Percentiles rank a stretch among this genome's conserved stretches.
Conservation (phyloP, 2,113 vertebrate species). For the Oophaga pumilio region DNA sequence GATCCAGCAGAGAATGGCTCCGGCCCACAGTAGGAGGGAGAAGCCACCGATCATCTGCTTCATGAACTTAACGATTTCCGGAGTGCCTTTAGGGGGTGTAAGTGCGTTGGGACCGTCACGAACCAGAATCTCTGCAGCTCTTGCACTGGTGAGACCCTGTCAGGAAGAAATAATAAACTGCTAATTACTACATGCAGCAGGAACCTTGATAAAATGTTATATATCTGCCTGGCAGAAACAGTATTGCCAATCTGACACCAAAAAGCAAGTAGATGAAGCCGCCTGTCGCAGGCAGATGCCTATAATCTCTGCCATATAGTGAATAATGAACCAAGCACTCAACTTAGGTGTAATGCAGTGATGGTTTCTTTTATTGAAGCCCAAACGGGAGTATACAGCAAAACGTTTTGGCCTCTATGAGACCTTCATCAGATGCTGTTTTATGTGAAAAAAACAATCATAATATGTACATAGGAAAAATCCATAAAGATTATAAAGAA, state of each 20-base stretch:
- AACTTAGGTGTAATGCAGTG: no score
- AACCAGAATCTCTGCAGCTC: conserved; percentile 72
- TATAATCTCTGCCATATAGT: not conserved
- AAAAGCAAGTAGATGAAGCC: not conserved
- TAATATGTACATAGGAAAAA: no score
- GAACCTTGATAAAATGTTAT: not conserved
- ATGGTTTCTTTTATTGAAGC: no score
- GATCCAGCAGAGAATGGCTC: conserved; percentile 76
- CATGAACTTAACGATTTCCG: conserved; percentile 77
- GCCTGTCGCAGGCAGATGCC: not conserved
- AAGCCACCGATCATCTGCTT: conserved; percentile 80
- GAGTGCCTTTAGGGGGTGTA: conserved; percentile 75
- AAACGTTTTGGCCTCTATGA: no score
- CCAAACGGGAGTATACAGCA: no score
- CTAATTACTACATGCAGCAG: not conserved
- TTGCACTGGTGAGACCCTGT: conserved; percentile 74
- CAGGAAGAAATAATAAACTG: not conserved
- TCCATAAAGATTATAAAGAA: no score
- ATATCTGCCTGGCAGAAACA: not conserved
- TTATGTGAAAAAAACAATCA: no score
- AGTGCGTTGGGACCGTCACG: conserved; percentile 75
- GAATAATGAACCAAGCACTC: no score
- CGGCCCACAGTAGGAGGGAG: conserved; percentile 78
- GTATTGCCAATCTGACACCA: not conserved
- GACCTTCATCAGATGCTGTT: no score